These are phyloP conservation scores for Hippopotamus amphibius DNA, from an alignment of 2,113 vertebrate genomes.

Conservation along the genomic window DNA sequence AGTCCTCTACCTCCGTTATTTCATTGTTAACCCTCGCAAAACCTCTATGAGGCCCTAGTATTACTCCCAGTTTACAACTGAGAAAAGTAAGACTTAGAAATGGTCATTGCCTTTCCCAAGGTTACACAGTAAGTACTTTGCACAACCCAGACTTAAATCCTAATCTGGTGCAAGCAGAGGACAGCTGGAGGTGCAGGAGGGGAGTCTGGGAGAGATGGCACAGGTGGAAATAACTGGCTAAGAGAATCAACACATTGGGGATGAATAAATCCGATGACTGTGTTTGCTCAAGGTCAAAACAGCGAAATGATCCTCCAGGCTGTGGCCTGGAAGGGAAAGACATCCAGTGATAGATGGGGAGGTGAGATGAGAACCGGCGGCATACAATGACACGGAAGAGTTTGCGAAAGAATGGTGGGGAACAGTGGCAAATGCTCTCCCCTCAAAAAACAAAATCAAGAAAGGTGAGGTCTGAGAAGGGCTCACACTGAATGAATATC, in stretches of 20 bases:
- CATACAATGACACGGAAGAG: background rate
- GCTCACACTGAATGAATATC: background rate
- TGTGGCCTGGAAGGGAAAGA: background rate
- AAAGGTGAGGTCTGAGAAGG: background rate
- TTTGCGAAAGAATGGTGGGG: background rate
- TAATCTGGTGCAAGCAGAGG: background rate
- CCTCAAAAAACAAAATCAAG: background rate
- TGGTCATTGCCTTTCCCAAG: background rate
- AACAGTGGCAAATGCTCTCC: background rate
- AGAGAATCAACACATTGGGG: background rate
- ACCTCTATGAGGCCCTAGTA: background rate
- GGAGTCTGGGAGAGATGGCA: background rate
- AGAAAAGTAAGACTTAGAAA: constrained; percentile 1
- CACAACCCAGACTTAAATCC: background rate
- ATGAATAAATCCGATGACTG: background rate
- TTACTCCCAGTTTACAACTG: background rate
- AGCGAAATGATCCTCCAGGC: background rate
- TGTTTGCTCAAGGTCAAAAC: background rate
- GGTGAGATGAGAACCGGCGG: background rate
- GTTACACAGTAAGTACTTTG: background rate
- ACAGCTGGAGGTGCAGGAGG: background rate
- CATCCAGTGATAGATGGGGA: background rate
- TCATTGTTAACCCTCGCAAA: background rate
- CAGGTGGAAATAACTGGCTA: background rate
- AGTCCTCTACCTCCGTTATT: background rate